Base-by-base conservation (phyloP, 2,113 vertebrate genomes). In the Boulengeromyrus knoepffleri region DNA sequence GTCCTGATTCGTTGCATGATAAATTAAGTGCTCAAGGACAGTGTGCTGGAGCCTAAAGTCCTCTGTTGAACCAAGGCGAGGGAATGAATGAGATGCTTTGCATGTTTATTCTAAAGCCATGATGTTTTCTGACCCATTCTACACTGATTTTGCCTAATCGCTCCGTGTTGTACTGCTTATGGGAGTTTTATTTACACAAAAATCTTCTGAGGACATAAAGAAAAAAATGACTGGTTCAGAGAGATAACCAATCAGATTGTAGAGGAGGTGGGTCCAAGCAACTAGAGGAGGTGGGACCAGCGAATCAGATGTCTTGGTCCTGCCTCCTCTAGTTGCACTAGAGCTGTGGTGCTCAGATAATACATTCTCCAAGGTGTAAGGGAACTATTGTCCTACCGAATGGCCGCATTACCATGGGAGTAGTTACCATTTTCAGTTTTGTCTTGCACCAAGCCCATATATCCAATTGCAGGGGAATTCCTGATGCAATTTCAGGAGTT, bases 1-100 rank as follows among this genome's bases (percentile, higher is more conserved):
- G 56, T 89, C 91, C 91, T 88, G 89, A 89, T 93, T 91, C 91
- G 91, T 89, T 80, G 90, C 89, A 85, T 93, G 93, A 94, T 95
- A 90, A 93, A 93, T 93, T 88, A 90, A 92, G 85, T 84, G 88
- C 89, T 88, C 89, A 90, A 87, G 90, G 91, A 53, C 83, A 12
- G 39, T 31, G 89, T 91, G 89, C 91, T 91, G 91, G 91, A 92
- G 89, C 90, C 88, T 70, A 36, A 89, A 91, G 90, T 90, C 66
- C n/a, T 90, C 52, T 86, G 83, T 88, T 90, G 88, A 90, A 85
- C 89, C 88, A 52, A 24, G 45, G 80, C 8, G 58, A 7, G 36
- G 83, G 39, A 49, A 15, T 36, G 27, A 39, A 56, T 56, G 45
- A 56, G 84, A n/a, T 66, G 45, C 89, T 62, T n/a, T 53, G 15